Evolutionary conservation across 2,888 invertebrate genomes (phyloP).

Genomic region (Dicyrtoma fusca): DNA sequence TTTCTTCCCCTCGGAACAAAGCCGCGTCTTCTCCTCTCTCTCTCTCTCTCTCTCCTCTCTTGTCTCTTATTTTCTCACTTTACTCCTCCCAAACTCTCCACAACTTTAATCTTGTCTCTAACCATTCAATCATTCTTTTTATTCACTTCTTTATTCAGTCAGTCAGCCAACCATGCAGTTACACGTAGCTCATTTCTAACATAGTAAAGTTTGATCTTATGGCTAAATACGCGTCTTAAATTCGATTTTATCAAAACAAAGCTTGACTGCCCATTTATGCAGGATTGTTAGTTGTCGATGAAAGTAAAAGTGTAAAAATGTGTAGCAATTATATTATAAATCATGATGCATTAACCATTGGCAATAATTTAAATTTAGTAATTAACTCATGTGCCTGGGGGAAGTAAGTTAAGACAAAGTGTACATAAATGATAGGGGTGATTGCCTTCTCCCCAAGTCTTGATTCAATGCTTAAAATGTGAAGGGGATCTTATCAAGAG

Average conservation of each 20-base stretch:
- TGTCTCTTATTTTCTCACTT: slow-evolving; percentile 1
- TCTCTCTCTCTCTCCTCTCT: slow-evolving; percentile 19
- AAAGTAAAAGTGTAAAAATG: too few relatives aligned
- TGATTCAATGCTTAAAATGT: slow-evolving; percentile 15
- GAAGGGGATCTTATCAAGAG: slow-evolving; percentile 10
- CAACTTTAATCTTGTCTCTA: slow-evolving; percentile 21
- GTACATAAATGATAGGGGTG: too few relatives aligned
- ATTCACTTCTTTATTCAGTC: slow-evolving; percentile 13
- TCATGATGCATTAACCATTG: too few relatives aligned
- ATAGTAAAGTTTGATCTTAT: neutral
- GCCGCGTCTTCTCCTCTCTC: slow-evolving; percentile 7
- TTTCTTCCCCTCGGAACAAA: slow-evolving; percentile 23
- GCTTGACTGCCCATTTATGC: too few relatives aligned
- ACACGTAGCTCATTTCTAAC: neutral
- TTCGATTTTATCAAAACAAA: too few relatives aligned
- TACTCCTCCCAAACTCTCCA: neutral
- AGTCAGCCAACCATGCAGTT: neutral
- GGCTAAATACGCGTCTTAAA: too few relatives aligned
- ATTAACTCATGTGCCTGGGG: too few relatives aligned
- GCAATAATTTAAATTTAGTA: too few relatives aligned
- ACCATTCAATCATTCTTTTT: slow-evolving; percentile 21
- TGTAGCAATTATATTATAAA: too few relatives aligned
- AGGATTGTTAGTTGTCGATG: too few relatives aligned
- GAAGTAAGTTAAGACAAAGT: too few relatives aligned
- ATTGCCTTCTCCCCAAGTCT: neutral